phyloP scores from a whole-genome alignment of 2,888 invertebrate species.

The Sinopyrophorus schimmeli region DNA sequence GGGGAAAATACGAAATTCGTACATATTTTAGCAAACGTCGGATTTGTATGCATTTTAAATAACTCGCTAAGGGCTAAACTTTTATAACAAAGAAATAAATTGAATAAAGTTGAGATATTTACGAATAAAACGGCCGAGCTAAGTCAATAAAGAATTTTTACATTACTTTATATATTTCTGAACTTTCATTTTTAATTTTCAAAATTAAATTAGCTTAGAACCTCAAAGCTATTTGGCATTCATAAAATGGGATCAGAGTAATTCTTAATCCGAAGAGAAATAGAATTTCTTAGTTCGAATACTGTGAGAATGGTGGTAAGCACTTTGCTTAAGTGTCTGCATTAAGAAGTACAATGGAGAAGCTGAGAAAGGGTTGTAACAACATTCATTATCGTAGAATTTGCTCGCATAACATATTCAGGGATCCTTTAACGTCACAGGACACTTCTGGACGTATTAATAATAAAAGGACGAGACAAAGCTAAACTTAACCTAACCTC shows the following conservation, averaged over 20 bases:
- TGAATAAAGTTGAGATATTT: background rate
- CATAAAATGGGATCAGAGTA: too few relatives aligned
- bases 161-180: too few relatives aligned
- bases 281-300: too few relatives aligned
- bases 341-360: slow-evolving; percentile 29
- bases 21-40: slow-evolving; percentile 2
- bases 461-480: slow-evolving; percentile 2
- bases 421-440: slow-evolving; percentile 6
- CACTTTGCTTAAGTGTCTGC: slow-evolving; percentile 30
- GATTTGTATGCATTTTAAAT: slow-evolving; percentile 20
- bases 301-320: slow-evolving; percentile 28
- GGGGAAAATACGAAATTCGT: slow-evolving; percentile 18
- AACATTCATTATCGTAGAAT: slow-evolving; percentile 31
- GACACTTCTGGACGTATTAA: slow-evolving; percentile 7
- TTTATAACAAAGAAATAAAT: slow-evolving; percentile 6
- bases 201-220: too few relatives aligned
- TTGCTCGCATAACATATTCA: slow-evolving; percentile 20
- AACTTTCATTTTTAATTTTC: too few relatives aligned
- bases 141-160: background rate
- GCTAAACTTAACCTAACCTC: too few relatives aligned
- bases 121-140: background rate
- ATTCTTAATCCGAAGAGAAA: too few relatives aligned
- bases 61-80: slow-evolving; percentile 7
- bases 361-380: slow-evolving; percentile 27
- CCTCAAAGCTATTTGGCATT: too few relatives aligned